Evolutionary conservation across 2,888 invertebrate species (phyloP).

Genomic region (Troides aeacus): DNA sequence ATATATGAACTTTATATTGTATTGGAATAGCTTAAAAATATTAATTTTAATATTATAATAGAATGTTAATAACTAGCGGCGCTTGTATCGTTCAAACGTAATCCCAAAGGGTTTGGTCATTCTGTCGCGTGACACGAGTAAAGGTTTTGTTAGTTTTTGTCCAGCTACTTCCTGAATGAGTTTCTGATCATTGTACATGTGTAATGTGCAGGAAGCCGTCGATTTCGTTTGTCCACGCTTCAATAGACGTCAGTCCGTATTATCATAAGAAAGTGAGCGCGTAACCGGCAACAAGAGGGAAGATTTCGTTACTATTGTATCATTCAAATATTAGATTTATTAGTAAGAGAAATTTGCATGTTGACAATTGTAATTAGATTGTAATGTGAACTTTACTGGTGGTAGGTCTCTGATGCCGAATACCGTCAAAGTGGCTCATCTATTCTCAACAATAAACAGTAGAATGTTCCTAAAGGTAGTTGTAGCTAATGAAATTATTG

Average conservation of each 20-base stretch:
- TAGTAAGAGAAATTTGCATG: constrained; percentile 1
- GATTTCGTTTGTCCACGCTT: constrained; percentile 59
- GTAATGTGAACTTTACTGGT: neutral
- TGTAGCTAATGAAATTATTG: no score
- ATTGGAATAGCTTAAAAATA: no score
- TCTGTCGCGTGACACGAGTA: constrained; percentile 45
- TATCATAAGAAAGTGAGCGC: constrained; percentile 45
- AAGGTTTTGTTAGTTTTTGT: constrained; percentile 48
- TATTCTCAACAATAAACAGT: no score
- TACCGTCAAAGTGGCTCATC: no score
- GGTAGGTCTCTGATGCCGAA: no score
- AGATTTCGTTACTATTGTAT: neutral
- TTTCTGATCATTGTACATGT: constrained; percentile 53
- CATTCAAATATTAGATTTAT: neutral
- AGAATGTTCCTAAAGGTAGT: no score
- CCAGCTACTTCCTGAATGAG: constrained; percentile 57
- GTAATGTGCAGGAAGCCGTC: constrained; percentile 68
- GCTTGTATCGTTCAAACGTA: constrained; percentile 62
- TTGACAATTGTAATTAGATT: neutral
- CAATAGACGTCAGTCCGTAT: constrained; percentile 50
- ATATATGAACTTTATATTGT: no score
- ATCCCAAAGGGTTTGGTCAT: constrained; percentile 61
- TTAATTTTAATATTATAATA: neutral
- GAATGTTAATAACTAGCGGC: constrained; percentile 47
- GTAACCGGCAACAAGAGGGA: constrained; percentile 15